Conservation (phyloP, 2,888 invertebrate genomes). For the Caenorhabditis drosophilae region DNA sequence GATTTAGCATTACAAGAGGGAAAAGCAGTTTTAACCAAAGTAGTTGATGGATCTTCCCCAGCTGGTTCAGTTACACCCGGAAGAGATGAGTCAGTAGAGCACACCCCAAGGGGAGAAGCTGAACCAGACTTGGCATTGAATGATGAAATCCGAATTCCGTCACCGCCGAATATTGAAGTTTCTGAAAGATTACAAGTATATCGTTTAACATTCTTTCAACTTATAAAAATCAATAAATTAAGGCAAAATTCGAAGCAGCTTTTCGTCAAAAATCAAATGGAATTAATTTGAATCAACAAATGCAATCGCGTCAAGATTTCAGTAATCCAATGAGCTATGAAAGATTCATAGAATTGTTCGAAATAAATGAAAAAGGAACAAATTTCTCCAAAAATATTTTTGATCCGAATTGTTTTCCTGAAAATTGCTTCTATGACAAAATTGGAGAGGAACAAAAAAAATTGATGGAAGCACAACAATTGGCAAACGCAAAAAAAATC, state of each 20-base stretch:
- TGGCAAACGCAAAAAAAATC: not conserved
- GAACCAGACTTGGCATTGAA: not conserved
- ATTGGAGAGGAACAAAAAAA: slow-evolving; percentile 42
- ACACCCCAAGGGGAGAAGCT: slow-evolving; percentile 1
- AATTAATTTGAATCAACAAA: slow-evolving; percentile 31
- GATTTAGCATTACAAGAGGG: slow-evolving; percentile 34
- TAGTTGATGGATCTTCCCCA: slow-evolving; percentile 8
- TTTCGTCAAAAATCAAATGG: slow-evolving; percentile 38
- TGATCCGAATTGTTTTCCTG: slow-evolving; percentile 48
- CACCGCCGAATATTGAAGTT: slow-evolving; percentile 24
- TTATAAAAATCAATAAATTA: too few relatives aligned
- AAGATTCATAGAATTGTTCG: slow-evolving; percentile 45
- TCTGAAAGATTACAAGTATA: slow-evolving; percentile 3
- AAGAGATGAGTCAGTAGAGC: slow-evolving; percentile 3
- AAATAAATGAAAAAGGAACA: slow-evolving; percentile 51
- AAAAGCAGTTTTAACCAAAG: slow-evolving; percentile 8
- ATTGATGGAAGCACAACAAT: slow-evolving; percentile 18
- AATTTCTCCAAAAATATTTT: slow-evolving; percentile 44
- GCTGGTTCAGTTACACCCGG: slow-evolving; percentile 10
- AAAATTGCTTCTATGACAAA: slow-evolving; percentile 46
- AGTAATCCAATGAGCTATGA: slow-evolving; percentile 53
- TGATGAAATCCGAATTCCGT: slow-evolving; percentile 20
- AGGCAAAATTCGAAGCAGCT: slow-evolving; percentile 19
- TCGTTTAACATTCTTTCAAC: too few relatives aligned
- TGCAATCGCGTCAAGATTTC: slow-evolving; percentile 38